Base-by-base conservation (phyloP, 2,888 invertebrate genomes). In the Rotaria magnacalcarata region DNA sequence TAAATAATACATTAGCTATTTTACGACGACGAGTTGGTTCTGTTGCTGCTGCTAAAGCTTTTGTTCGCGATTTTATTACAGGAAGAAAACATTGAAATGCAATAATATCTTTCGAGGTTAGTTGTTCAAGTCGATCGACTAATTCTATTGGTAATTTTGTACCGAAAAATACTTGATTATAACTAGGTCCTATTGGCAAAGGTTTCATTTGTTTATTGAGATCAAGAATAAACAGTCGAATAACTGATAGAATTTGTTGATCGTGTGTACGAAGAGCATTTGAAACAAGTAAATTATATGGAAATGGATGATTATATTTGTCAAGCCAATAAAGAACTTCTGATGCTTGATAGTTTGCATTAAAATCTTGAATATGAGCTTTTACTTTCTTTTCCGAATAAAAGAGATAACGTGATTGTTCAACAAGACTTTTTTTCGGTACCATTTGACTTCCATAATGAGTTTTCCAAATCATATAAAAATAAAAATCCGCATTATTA, bases 81-180 rank as follows among this genome's bases (percentile, higher is more conserved):
- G 41, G 41, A 67, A 67, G 67, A 67, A 67, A 67, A 67, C 67
- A 67, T 67, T 67, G 67, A 67, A 67, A 67, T 34, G 67, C 34
- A 67, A 67, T 67, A 67, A 67, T 67, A 34, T 67, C 67, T 67
- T 11, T 67, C 34, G 67, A 27, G 34, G 67, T 67, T 67, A 34
- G 67, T 10, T 27, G 67, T 34, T 67, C 67, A 34, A 67, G 16
- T 27, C 67, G 67, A 67, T 67, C 67, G 16, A 67, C 67, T 6
- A 67, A 19, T 27, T 16, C 10, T 27, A 67, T 34, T 16, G 67
- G 34, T 67, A 67, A 67, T 34, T 67, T 67, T 19, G 67, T 67
- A 67, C 67, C 67, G 16, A 27, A 67, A 67, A 19, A 67, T 6
- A 14, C 67, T 27, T 67, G 67, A 67, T 16, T 67, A 67, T 16